Evolutionary conservation across 2,888 invertebrate genomes (phyloP).

Genomic region (Rotaria magnacalcarata): DNA sequence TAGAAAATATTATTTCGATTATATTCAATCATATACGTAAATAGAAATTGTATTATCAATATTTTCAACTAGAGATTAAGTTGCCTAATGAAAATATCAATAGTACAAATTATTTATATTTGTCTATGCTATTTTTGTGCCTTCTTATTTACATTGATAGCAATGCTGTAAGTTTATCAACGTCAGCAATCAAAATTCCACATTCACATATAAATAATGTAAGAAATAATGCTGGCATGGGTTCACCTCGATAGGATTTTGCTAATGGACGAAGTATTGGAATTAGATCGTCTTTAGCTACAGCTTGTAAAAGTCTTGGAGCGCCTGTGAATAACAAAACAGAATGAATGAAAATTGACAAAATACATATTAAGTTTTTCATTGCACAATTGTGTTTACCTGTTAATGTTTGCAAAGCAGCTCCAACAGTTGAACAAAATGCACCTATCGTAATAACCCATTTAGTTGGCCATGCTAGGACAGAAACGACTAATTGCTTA

Average conservation of each 20-base stretch:
- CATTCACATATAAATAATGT: constrained; percentile 65
- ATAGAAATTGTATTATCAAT: no score
- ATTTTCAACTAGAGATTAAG: no score
- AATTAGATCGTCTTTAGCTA: constrained; percentile 92
- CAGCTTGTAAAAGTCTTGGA: constrained; percentile 74
- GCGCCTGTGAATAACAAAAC: constrained; percentile 54
- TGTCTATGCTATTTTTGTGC: no score
- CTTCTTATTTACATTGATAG: constrained; percentile 51
- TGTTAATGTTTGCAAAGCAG: constrained; percentile 79
- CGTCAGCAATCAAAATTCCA: constrained; percentile 81
- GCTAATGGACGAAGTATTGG: constrained; percentile 90
- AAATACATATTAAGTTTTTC: background rate
- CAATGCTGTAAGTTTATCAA: constrained; percentile 78
- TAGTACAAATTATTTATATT: no score
- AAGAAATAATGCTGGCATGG: constrained; percentile 77
- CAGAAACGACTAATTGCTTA: constrained; percentile 87
- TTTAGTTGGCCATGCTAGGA: constrained; percentile 96
- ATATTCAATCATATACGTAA: no score
- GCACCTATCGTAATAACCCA: constrained; percentile 98
- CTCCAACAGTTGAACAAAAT: constrained; percentile 91
- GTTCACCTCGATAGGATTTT: constrained; percentile 77
- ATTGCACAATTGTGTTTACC: constrained; percentile 48
- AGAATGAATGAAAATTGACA: no score
- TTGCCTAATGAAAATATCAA: no score
- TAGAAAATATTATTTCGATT: no score